Percentiles rank a stretch among this genome's conserved stretches.
These are phyloP conservation scores for Tychaedon coryphoeus DNA, from an alignment of 2,113 vertebrate species.

Conservation along the genomic window DNA sequence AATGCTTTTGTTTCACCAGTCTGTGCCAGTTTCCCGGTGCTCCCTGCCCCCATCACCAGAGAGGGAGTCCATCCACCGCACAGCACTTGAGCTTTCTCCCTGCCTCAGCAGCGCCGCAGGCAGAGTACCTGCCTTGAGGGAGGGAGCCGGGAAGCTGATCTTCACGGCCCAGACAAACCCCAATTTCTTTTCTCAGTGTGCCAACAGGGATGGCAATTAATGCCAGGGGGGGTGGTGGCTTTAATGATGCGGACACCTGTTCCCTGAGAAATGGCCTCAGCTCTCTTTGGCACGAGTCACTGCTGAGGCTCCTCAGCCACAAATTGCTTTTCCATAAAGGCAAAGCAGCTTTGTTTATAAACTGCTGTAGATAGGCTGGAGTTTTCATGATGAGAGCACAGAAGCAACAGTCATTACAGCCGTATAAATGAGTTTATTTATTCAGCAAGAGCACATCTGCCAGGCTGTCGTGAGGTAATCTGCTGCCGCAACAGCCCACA, in stretches of 20 bases:
- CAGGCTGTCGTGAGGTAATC: conserved; percentile 63
- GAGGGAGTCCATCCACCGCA: neutral
- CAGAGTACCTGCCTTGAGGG: neutral
- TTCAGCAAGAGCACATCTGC: conserved; percentile 61
- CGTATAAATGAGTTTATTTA: conserved; percentile 68
- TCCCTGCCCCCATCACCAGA: neutral
- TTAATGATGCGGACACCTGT: conserved; percentile 69
- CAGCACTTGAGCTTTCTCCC: neutral
- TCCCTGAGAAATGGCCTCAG: conserved; percentile 56
- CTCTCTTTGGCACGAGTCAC: conserved; percentile 56
- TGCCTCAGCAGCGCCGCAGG: rapidly evolving
- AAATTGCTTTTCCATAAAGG: conserved; percentile 72
- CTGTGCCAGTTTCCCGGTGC: rapidly evolving
- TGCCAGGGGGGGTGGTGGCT: conserved; percentile 46
- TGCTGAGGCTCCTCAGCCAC: conserved; percentile 44
- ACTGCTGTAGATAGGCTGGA: conserved; percentile 63
- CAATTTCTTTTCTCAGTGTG: conserved; percentile 17
- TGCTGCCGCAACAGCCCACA: conserved; percentile 29
- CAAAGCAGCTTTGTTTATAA: conserved; percentile 72
- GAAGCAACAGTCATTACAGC: conserved; percentile 66
- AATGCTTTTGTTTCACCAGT: neutral
- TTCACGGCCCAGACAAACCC: neutral
- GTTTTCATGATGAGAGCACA: conserved; percentile 65
- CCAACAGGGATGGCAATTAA: conserved; percentile 56
- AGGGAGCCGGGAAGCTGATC: neutral